Percentiles rank a stretch among this genome's conserved stretches.
These are phyloP conservation scores for Cephalopterus ornatus DNA, from an alignment of 2,113 vertebrate genomes.

Conservation along the genomic window DNA sequence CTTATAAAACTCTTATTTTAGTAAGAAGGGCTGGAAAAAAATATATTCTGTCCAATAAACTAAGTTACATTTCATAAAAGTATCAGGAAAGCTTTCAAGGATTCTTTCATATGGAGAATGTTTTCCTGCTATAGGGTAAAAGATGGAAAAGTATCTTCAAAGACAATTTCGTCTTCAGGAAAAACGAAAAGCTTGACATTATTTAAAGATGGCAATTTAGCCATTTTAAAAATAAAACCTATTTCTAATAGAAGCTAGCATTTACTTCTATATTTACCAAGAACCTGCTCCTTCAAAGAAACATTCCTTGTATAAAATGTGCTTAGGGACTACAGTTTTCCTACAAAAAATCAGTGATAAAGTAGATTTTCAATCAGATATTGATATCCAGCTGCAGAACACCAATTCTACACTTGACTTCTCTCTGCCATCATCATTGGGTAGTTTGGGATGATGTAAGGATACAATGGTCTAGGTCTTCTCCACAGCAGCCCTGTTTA, in stretches of 20 bases:
- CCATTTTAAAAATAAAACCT: not conserved
- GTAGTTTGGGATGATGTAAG: not conserved
- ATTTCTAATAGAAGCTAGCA: not conserved
- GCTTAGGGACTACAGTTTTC: not conserved
- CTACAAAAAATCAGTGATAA: not conserved
- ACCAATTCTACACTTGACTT: not conserved
- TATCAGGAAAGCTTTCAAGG: not conserved
- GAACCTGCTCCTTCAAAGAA: not conserved
- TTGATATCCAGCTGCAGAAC: not conserved
- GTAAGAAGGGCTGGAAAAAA: not conserved
- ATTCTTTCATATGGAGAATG: not conserved
- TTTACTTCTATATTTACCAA: not conserved
- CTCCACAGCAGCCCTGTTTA: not conserved
- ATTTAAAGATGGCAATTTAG: not conserved
- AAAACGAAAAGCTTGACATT: not conserved
- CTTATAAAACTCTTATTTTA: not conserved
- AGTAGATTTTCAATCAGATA: not conserved
- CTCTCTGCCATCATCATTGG: fast-evolving
- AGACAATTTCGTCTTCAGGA: not conserved
- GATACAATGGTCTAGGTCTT: not conserved
- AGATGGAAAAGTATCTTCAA: not conserved
- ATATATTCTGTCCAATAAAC: not conserved
- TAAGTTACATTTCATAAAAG: not conserved
- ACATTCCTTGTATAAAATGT: not conserved
- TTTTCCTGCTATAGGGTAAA: not conserved